Conservation (phyloP, 1,140 invertebrate genomes). For the Drosophila ogumai region DNA sequence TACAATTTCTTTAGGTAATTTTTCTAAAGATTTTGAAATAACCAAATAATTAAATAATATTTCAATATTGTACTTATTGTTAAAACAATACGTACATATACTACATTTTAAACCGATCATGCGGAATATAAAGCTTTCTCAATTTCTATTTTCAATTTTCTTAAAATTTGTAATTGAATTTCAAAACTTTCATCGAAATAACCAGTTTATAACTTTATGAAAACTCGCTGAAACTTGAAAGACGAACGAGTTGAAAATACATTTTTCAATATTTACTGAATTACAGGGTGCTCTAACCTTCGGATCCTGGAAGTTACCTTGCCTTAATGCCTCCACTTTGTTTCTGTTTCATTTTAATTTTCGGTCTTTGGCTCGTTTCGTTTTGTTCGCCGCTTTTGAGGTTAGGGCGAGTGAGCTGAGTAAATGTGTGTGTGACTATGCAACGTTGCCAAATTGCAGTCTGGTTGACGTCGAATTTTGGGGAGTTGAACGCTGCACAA, state of each 20-base stretch:
- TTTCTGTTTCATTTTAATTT: constrained; percentile 19
- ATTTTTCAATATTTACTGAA: not conserved
- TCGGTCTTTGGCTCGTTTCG: constrained; percentile 2
- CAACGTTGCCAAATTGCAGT: constrained; percentile 75
- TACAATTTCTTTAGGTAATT: too few species aligned
- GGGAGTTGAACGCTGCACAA: constrained; percentile 21
- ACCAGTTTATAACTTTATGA: too few species aligned
- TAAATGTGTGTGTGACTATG: constrained; percentile 3
- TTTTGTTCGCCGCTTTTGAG: constrained; percentile 17
- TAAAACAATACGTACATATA: too few species aligned
- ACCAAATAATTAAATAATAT: too few species aligned
- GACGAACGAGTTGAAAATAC: not conserved
- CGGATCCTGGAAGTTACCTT: not conserved
- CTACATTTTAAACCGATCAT: too few species aligned
- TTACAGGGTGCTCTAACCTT: not conserved
- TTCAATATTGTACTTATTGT: too few species aligned
- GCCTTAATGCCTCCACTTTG: constrained; percentile 12
- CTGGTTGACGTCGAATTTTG: constrained; percentile 16
- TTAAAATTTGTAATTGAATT: not conserved
- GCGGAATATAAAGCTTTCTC: too few species aligned
- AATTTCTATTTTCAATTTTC: too few species aligned
- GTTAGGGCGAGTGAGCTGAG: constrained; percentile 17
- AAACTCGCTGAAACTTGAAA: not conserved
- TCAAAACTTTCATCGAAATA: not conserved
- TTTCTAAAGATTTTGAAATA: too few species aligned